Evolutionary conservation across 2,888 invertebrate species (phyloP), one percentile per base, ranked within the genome.

Genomic region (Sphinx pinastri): DNA sequence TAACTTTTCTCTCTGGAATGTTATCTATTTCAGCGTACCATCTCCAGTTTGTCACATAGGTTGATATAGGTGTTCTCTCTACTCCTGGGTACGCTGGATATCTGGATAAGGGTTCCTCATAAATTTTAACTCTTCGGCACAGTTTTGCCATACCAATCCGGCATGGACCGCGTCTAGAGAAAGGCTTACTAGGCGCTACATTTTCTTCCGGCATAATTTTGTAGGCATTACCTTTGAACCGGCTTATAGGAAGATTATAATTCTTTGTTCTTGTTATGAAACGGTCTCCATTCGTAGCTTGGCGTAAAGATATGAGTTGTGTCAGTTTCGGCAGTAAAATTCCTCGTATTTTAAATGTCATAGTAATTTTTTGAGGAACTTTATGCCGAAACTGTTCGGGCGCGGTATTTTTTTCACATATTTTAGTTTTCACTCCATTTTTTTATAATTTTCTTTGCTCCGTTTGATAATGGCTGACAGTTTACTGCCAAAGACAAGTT

Each of bases 21-120:
- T 71, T 69, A 16, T 70, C 73, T 2, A 68, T 31, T 51, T 72
- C 66, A 11, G 70, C 69, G n/a, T 73, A 77, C 71, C 72, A 76
- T 47, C 69, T 72, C 74, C 74, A 73, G 51, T 74, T 71, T 0
- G 19, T 49, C 3, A 70, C 67, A 49, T 71, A 72, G 2, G 70
- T 58, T 11, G 63, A 8, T 60, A 69, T 45, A 11, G 70, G 67
- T 19, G 14, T 57, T 14, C 38, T 59, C 4, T 38, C 51, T 25
- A 60, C 52, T 49, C 60, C 51, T 16, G 51, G 38, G 31, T 59
- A 60, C 1, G 25, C n/a, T 31, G 59, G 68, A 52, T 38, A 59
- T 60, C 1, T 60, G 10, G 51, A 14, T 38, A 69, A n/a, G 4
- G 68, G 59, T 31, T 60, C 68, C n/a, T 59, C 38, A 13, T 52